Percentiles rank a stretch among this genome's conserved stretches.
These are phyloP conservation scores for Sanderia malayensis DNA, from an alignment of 30 jellyfish, hydroid and myxozoan species.

Conservation along the genomic window DNA sequence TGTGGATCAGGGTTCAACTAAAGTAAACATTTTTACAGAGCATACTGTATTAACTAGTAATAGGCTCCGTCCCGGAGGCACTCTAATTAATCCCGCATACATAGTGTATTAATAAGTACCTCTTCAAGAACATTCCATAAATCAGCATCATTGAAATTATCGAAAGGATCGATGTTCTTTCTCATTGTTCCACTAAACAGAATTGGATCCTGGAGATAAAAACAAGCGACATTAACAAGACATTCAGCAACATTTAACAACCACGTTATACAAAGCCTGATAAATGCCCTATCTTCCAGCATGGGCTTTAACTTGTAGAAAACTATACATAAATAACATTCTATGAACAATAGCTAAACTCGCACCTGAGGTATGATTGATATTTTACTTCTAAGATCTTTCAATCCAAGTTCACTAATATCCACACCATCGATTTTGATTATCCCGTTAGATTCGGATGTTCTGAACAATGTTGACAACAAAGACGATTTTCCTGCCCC, in stretches of 20 bases:
- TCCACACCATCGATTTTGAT: conserved; percentile 70
- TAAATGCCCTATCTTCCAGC: no score
- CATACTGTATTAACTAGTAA: no score
- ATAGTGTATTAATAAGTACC: conserved; percentile 45
- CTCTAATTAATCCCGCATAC: no score
- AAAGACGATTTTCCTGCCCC: conserved; percentile 96
- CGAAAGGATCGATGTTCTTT: conserved; percentile 83
- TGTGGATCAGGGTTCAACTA: no score
- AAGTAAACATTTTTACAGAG: no score
- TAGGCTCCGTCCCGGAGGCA: no score
- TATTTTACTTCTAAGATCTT: conserved; percentile 80
- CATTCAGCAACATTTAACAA: no score
- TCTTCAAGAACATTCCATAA: conserved; percentile 80
- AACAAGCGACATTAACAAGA: no score
- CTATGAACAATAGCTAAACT: neutral
- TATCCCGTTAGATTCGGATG: conserved; percentile 82
- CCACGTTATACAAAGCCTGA: no score
- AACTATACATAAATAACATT: no score
- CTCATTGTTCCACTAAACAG: conserved; percentile 92
- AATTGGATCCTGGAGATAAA: conserved; percentile 95
- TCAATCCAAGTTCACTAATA: conserved; percentile 73
- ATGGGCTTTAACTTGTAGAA: no score
- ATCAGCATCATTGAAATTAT: conserved; percentile 68
- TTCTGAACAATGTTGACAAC: conserved; percentile 83
- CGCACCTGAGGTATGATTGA: conserved; percentile 94